phyloP scores from a whole-genome alignment of 2,113 vertebrate genomes.

The Dryoscopus gambensis region DNA sequence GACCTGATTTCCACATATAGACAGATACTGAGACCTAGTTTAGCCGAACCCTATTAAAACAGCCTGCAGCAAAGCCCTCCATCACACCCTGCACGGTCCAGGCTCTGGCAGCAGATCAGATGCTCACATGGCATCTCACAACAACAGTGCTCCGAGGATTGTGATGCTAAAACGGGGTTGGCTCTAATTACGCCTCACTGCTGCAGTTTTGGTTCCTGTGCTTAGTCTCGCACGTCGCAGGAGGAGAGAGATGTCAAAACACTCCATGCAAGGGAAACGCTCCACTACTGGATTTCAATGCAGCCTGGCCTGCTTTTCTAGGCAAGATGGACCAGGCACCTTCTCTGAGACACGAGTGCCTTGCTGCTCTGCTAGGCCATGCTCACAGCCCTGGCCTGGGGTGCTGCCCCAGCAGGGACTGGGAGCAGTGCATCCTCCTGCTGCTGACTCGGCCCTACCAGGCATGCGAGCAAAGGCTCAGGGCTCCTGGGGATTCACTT shows the following conservation, averaged over 20 bases:
- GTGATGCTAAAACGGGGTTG: background rate
- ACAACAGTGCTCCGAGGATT: background rate
- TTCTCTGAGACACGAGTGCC: slow-evolving; percentile 10
- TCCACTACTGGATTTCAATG: background rate
- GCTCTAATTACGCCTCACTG: slow-evolving; percentile 1
- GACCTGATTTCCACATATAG: slow-evolving; percentile 38
- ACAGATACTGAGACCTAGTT: background rate
- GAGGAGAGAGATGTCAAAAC: background rate
- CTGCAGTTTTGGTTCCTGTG: background rate
- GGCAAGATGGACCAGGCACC: background rate
- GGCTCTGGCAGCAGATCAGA: background rate
- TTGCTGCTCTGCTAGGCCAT: slow-evolving; percentile 4
- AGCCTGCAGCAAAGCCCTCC: background rate
- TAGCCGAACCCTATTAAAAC: background rate
- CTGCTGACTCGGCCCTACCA: background rate
- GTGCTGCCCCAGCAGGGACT: background rate
- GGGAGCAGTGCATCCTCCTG: background rate
- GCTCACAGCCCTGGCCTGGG: background rate
- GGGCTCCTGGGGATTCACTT: background rate
- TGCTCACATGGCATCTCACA: background rate
- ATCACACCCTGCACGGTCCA: background rate
- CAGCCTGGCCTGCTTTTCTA: background rate
- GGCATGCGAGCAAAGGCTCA: background rate
- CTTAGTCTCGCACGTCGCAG: background rate
- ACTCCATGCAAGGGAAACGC: background rate